These are phyloP conservation scores for Brachionichthys hirsutus DNA, from an alignment of 2,113 vertebrate species.

Conservation along the genomic window DNA sequence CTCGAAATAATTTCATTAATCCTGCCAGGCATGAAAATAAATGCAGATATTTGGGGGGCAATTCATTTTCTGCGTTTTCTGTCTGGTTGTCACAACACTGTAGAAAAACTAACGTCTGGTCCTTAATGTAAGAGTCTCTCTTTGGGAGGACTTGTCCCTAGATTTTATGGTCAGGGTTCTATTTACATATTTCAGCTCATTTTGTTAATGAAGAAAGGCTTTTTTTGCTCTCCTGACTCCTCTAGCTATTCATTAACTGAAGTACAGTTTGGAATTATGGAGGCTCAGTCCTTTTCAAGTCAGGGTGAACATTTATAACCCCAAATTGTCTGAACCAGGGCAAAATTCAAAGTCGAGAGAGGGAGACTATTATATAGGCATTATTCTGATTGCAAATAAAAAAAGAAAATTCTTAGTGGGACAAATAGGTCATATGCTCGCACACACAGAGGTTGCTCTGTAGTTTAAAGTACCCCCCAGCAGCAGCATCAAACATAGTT, in stretches of 20 bases:
- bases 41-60: slow-evolving; percentile 28
- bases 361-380: too few relatives aligned
- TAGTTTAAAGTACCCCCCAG: background rate
- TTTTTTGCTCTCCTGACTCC: background rate
- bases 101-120: slow-evolving; percentile 12
- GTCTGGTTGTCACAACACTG: slow-evolving; percentile 10
- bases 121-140: slow-evolving; percentile 2
- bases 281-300: background rate
- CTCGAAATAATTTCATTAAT: slow-evolving; percentile 34
- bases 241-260: background rate
- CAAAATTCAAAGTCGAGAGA: too few relatives aligned
- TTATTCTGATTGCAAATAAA: too few relatives aligned
- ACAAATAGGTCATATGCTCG: too few relatives aligned
- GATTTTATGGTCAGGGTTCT: slow-evolving; percentile 6
- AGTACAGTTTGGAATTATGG: background rate
- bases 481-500: background rate
- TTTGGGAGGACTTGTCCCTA: background rate
- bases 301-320: background rate
- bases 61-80: slow-evolving; percentile 24
- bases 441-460: background rate
- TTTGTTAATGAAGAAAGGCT: slow-evolving; percentile 7
- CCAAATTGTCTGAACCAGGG: too few relatives aligned
- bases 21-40: slow-evolving; percentile 22
- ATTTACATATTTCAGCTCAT: slow-evolving; percentile 5
- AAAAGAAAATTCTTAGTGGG: too few relatives aligned